Conservation (phyloP, 2,113 vertebrate species). For the Elephantulus edwardii region DNA sequence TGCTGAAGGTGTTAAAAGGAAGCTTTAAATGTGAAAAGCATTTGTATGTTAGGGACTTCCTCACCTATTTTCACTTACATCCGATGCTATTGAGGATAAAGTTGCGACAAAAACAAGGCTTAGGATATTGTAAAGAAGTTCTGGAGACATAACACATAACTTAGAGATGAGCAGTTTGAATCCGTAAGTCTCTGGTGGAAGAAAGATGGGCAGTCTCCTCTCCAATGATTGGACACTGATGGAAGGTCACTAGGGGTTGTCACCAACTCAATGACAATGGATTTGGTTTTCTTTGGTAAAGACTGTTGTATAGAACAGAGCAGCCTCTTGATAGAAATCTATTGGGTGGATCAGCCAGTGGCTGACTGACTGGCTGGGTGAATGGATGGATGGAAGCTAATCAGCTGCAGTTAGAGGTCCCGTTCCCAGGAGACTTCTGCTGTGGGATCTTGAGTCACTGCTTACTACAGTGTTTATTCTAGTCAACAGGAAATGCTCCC, state of each 20-base stretch:
- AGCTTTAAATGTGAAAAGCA: neutral
- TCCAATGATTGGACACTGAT: too few species aligned
- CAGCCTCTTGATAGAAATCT: neutral
- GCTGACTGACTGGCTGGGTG: neutral
- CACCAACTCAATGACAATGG: too few species aligned
- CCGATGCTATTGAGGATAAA: neutral
- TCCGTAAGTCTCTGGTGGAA: too few species aligned
- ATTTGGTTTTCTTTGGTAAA: too few species aligned
- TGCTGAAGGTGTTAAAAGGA: neutral
- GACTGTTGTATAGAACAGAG: neutral
- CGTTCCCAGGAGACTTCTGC: neutral
- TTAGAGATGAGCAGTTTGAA: too few species aligned
- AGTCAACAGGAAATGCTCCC: neutral
- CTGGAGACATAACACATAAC: too few species aligned
- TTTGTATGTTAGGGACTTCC: neutral
- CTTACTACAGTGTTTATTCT: neutral
- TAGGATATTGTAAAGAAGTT: neutral
- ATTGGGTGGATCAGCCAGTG: neutral
- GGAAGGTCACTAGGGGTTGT: too few species aligned
- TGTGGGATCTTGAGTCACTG: neutral
- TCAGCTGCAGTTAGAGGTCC: neutral
- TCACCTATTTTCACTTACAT: neutral
- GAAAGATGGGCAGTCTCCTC: too few species aligned
- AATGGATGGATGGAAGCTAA: too few species aligned
- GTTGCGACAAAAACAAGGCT: neutral